A percentile compares a stretch with the other conserved stretches of the same genome.
Evolutionary conservation across 2,888 invertebrate species (phyloP).

Genomic region (Tethea ocularis): DNA sequence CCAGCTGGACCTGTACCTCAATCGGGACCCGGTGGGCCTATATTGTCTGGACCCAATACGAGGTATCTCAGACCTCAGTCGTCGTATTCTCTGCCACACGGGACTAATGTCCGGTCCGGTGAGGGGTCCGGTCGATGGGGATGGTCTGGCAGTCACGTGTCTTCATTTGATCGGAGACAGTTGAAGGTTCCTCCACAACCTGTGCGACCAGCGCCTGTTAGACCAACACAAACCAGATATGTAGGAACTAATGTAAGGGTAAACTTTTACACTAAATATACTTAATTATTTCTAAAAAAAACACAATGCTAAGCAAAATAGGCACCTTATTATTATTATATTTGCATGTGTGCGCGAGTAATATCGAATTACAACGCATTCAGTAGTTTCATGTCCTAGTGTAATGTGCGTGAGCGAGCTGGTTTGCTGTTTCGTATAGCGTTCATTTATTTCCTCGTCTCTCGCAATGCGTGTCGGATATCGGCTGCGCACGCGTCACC

Average conservation of each 20-base stretch:
- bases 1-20: constrained; percentile 58
- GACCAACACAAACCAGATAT: constrained; percentile 65
- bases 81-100: constrained; percentile 82
- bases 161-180: constrained; percentile 79
- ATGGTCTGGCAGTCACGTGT: constrained; percentile 80
- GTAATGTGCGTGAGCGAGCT: constrained; percentile 53
- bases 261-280: not conserved
- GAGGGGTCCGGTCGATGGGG: constrained; percentile 84
- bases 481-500: constrained; percentile 64
- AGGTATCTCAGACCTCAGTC: constrained; percentile 74
- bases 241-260: constrained; percentile 71
- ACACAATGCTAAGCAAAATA: constrained; percentile 25
- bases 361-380: constrained; percentile 22
- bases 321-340: not conserved
- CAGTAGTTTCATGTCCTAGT: constrained; percentile 52
- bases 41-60: constrained; percentile 64
- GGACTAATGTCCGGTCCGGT: constrained; percentile 79
- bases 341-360: constrained; percentile 22
- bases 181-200: constrained; percentile 77
- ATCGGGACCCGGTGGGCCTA: constrained; percentile 67
- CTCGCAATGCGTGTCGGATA: constrained; percentile 71
- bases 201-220: constrained; percentile 67
- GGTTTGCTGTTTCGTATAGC: constrained; percentile 46
- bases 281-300: constrained; percentile 14
- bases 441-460: constrained; percentile 69